Base-by-base conservation (phyloP, 2,888 invertebrate genomes). In the Pecten maximus region DNA sequence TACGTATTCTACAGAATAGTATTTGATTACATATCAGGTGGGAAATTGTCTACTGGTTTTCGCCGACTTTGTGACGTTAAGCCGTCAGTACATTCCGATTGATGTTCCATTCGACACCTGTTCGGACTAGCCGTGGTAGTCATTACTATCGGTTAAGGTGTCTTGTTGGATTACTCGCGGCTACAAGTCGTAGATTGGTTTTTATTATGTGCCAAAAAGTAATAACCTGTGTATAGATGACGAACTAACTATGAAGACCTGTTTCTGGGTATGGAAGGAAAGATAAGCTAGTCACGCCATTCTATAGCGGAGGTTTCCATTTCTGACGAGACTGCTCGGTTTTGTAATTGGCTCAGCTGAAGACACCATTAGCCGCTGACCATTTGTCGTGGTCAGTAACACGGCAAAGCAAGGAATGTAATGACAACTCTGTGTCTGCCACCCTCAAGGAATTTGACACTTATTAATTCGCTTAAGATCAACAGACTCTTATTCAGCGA, bases 381-480 rank as follows among this genome's bases (percentile, higher is more conserved):
- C 74, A 35, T 74, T 74, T 74, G 35, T 35, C 12, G 28, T 74
- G 74, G 74, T 28, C 74, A 74, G 74, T 35, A 60, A 23, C 60
- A 60, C 60, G 60, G 1, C 60, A 60, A 0, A 35, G 15, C 19
- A 1, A 10, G 35, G 74, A 35, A 74, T 74, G 23, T 74, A 74
- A 74, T 74, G 74, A 28, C 74, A 74, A 35, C 28, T 6, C 10
- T 35, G 74, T 74, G 74, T 74, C 74, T 74, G 74, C 10, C 12
- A 35, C 74, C 16, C 28, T 74, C 28, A 23, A 35, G 74, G 23
- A 60, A 74, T 74, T 35, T 74, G 74, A 74, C 74, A 74, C 74
- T 74, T 74, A 74, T 74, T 74, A 74, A 74, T 74, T 35, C 35
- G 74, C 74, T 74, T 74, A 74, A 28, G 74, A 74, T 74, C 74